Base-by-base conservation (phyloP, 1,140 invertebrate genomes). In the Dryas iulia region DNA sequence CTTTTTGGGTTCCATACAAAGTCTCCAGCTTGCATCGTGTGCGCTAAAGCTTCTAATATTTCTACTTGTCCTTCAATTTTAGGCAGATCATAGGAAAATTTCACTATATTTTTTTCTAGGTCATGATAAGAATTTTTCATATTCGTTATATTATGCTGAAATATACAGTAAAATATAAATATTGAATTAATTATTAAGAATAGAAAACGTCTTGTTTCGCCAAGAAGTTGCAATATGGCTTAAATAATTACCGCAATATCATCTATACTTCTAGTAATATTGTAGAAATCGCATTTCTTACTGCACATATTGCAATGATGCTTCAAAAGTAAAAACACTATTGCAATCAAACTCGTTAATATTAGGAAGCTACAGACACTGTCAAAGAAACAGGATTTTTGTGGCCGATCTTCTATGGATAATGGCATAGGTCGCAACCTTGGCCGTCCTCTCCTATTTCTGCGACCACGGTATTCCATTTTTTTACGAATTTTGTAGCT, bases 11-110 rank as follows among this genome's bases (percentile, higher is more conserved):
- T 63, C 80, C 80, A 82, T 12, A 67, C 69, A 18, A 67, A 73
- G 31, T 81, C 71, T 10, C 69, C 76, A 18, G 56, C 71, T 28
- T 81, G 80, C 18, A 87, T 31, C 0, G 73, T 79, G 30, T 73
- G 76, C 5, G 84, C 79, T 24, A 90, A 31, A 14, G 78, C 72
- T 73, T 86, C 85, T 47, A 90, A 71, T 31, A 86, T 73, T 39
- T 83, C 79, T 14, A 90, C 66, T 75, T 90, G 82, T 2, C 80
- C 81, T 77, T 87, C 81, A 26, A 90, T 66, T 60, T 81, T 87
- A 0, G 87, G 86, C 21, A 89, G 28, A 39, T 87, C 84, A 30
- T 78, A 71, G 0, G 87, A 81, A 61, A 87, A 78, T 57, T 74
- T 82, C 1, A 69, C 52, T 18, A 90, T 72, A 58, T 81, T 74